Base-by-base conservation (phyloP, 2,888 invertebrate genomes). In the Rhagium mordax region DNA sequence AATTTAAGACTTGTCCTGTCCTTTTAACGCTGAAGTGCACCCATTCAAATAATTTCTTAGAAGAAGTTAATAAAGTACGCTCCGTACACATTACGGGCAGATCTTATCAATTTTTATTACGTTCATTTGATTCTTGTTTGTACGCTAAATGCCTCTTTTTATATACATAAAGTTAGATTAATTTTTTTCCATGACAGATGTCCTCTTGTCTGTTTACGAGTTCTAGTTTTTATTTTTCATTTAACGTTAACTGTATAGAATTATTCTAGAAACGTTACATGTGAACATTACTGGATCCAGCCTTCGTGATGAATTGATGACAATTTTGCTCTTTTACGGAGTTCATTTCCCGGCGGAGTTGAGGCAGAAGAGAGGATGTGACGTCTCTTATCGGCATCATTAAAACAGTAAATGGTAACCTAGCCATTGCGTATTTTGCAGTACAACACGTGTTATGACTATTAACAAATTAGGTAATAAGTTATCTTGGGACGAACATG, bases 281-380 rank as follows among this genome's bases (percentile, higher is more conserved):
- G 77, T 57, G 81, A 80, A 82, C 82, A 78, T 81, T 82, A 82
- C 83, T 74, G 81, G 81, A 78, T 78, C 72, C 71, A 72, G 73
- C 64, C 71, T 66, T 73, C 74, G 79, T 82, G 81, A 81, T 80
- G 78, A 79, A 82, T 81, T 76, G 76, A 71, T 72, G 75, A 79
- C 81, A 77, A 81, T 81, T 81, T 81, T 83, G 82, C 69, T 79
- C 83, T 82, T 84, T 82, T 82, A 84, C 79, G 83, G 83, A 78
- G 78, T 78, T 72, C 77, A 79, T 79, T 81, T 79, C 79, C 79
- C 77, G 76, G 73, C 70, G 70, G 78, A 75, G 53, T 48, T 69
- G 66, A 67, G 70, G 59, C 41, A 68, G 68, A 66, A 65, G 62
- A 73, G 77, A 80, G 78, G 78, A 78, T 76, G 75, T 78, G 78